phyloP scores from a whole-genome alignment of 2,113 vertebrate genomes.

The Haplotaxodon microlepis region DNA sequence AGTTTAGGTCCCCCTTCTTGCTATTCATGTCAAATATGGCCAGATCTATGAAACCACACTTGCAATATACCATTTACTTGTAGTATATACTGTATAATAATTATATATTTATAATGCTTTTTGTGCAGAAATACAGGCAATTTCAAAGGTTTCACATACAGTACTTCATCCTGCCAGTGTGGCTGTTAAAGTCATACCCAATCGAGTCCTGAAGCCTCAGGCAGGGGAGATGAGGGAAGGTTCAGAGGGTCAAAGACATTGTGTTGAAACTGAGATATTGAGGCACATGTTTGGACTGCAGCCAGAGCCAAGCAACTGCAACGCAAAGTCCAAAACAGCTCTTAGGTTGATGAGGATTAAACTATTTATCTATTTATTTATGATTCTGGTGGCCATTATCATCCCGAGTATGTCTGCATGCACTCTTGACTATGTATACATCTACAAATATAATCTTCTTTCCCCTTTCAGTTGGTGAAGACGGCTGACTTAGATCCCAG shows the following conservation, averaged over 20 bases:
- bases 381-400: background rate
- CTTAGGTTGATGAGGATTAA: background rate
- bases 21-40: background rate
- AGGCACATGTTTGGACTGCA: slow-evolving; percentile 7
- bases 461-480: slow-evolving; percentile 81
- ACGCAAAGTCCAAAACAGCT: background rate
- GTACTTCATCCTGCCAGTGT: fast-evolving
- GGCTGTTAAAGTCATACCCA: background rate
- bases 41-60: background rate
- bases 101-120: background rate
- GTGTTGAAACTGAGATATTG: background rate
- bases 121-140: fast-evolving
- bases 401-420: fast-evolving
- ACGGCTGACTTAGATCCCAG: slow-evolving; percentile 81
- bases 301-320: background rate
- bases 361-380: background rate
- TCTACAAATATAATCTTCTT: fast-evolving
- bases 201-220: background rate
- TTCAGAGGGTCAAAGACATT: background rate
- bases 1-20: fast-evolving
- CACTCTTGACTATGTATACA: background rate
- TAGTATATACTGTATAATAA: background rate
- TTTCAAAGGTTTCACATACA: background rate
- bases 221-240: background rate
- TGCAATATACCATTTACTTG: background rate